Percentiles rank a stretch among this genome's conserved stretches.
These are phyloP conservation scores for Caenorhabditis sp. DNA, from an alignment of 2,888 invertebrate genomes.

Conservation along the genomic window DNA sequence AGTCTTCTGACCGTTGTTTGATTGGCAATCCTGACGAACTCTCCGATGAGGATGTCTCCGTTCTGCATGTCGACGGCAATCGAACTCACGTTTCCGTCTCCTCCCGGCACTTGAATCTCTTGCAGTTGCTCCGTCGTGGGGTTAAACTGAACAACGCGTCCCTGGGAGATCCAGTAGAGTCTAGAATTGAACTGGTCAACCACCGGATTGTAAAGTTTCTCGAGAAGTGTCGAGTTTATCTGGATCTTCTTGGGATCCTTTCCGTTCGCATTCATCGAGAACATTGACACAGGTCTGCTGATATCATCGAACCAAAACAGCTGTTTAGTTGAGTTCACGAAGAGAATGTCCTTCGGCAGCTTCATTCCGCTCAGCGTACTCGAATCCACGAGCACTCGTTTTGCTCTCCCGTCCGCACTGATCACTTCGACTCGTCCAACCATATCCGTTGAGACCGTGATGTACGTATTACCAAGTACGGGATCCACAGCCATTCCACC, in stretches of 20 bases:
- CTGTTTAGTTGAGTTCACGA: conserved; percentile 16
- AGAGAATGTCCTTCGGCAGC: conserved; percentile 27
- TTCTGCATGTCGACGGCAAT: conserved; percentile 30
- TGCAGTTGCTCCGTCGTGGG: background rate
- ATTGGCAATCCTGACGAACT: conserved; percentile 23
- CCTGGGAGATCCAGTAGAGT: conserved; percentile 34
- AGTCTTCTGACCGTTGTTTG: conserved; percentile 33
- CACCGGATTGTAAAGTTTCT: conserved; percentile 29
- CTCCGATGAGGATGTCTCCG: conserved; percentile 46
- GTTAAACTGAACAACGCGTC: conserved; percentile 21
- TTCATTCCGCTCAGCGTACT: conserved; percentile 4
- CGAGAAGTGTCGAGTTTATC: conserved; percentile 28
- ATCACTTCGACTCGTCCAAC: conserved; percentile 32
- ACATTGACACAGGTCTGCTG: conserved; percentile 16
- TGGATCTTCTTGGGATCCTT: conserved; percentile 1
- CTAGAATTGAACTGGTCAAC: conserved; percentile 14
- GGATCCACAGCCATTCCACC: conserved; percentile 44
- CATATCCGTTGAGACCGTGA: conserved; percentile 16
- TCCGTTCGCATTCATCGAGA: conserved; percentile 22
- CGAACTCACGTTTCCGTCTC: conserved; percentile 38
- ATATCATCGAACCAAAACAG: conserved; percentile 36
- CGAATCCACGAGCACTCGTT: conserved; percentile 9
- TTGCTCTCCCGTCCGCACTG: conserved; percentile 30
- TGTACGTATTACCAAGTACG: conserved; percentile 31
- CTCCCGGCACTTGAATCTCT: conserved; percentile 30